Evolutionary conservation across 2,797 vertebrate genomes (phyloP).

Genomic region (Leptoclinus maculatus): DNA sequence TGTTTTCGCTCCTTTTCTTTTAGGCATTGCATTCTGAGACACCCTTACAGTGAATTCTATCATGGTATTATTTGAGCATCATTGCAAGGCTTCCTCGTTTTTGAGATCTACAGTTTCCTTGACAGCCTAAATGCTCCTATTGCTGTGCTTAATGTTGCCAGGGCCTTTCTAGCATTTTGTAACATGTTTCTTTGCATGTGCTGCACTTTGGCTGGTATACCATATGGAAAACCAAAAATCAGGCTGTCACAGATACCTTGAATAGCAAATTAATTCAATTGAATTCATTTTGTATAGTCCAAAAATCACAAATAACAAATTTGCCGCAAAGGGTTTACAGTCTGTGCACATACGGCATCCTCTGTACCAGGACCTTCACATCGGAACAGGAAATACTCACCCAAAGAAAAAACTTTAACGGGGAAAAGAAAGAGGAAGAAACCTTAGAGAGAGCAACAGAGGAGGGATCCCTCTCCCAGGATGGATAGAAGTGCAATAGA

Average conservation of each 20-base stretch:
- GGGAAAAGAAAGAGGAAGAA: no score
- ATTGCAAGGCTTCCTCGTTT: constrained; percentile 59
- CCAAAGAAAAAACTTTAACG: no score
- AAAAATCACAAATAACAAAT: neutral
- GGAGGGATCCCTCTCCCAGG: no score
- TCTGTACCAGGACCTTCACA: neutral
- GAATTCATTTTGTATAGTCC: neutral
- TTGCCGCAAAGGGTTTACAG: neutral
- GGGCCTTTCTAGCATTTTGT: constrained; percentile 49
- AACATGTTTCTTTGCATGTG: constrained; percentile 52
- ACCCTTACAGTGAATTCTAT: constrained; percentile 61
- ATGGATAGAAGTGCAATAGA: no score
- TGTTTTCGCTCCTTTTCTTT: constrained; percentile 68
- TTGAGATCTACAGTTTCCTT: constrained; percentile 58
- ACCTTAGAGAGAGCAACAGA: no score
- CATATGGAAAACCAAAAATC: constrained; percentile 55
- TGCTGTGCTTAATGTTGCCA: constrained; percentile 55
- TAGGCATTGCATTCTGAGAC: constrained; percentile 60
- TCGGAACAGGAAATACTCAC: neutral
- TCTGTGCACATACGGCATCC: neutral
- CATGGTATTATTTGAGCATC: constrained; percentile 57
- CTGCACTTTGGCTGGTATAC: constrained; percentile 56
- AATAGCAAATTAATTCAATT: constrained; percentile 33
- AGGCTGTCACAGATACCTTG: constrained; percentile 43
- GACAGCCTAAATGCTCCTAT: constrained; percentile 65